Conservation (phyloP, 2,888 invertebrate genomes). For the Oxyteleia sp. region DNA sequence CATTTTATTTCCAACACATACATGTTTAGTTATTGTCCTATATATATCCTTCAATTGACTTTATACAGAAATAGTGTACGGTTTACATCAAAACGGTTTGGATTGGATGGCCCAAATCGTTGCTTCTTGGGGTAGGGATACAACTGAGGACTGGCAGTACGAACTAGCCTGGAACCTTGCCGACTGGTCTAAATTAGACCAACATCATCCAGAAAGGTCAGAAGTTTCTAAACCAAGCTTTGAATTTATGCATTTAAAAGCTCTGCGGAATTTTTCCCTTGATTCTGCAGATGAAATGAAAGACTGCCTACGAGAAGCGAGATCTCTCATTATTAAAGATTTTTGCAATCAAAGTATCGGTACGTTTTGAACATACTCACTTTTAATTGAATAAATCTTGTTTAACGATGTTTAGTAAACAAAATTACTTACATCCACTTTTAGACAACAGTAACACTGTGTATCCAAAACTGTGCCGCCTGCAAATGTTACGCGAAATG, state of each 20-base stretch:
- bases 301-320: slow-evolving; percentile 89
- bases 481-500: no score
- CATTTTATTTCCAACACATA: no score
- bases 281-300: slow-evolving; percentile 88
- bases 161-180: slow-evolving; percentile 93
- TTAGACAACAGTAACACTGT: no score
- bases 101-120: slow-evolving; percentile 89
- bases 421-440: no score
- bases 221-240: slow-evolving; percentile 80
- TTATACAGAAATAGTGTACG: slow-evolving; percentile 28
- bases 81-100: slow-evolving; percentile 88
- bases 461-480: no score
- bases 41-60: slow-evolving; percentile 5
- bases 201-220: background rate
- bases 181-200: slow-evolving; percentile 88
- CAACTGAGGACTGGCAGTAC: slow-evolving; percentile 89
- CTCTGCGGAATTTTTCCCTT: slow-evolving; percentile 88
- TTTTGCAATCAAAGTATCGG: slow-evolving; percentile 90
- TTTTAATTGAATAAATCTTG: no score
- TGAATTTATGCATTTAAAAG: slow-evolving; percentile 88
- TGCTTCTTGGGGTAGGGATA: slow-evolving; percentile 65
- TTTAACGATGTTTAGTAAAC: no score
- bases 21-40: no score
- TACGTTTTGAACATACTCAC: slow-evolving; percentile 29
- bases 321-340: slow-evolving; percentile 89